These are phyloP conservation scores for Asobara japonica DNA, from an alignment of 1,140 invertebrate species.

Conservation along the genomic window DNA sequence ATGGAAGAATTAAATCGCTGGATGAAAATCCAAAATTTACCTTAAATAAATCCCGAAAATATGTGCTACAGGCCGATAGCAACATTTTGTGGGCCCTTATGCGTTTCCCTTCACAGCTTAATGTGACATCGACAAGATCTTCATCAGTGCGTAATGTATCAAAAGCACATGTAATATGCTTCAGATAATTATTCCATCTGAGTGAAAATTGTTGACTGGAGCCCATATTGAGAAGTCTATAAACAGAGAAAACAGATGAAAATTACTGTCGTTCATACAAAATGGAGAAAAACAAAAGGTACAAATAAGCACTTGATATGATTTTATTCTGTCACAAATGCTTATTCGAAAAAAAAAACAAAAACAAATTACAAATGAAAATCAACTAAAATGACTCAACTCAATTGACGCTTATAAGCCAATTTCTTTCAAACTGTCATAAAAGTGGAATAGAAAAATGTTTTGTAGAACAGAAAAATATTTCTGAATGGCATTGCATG, in stretches of 20 bases:
- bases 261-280: background rate
- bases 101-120: slow-evolving; percentile 84
- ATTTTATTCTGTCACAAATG: no score
- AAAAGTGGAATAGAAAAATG: no score
- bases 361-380: no score
- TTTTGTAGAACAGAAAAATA: no score
- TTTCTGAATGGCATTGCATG: no score
- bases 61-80: slow-evolving; percentile 84
- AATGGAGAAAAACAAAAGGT: background rate
- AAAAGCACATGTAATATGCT: slow-evolving; percentile 80
- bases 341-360: no score
- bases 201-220: slow-evolving; percentile 77
- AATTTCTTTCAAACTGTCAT: no score
- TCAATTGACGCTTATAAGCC: no score
- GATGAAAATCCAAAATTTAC: slow-evolving; percentile 47
- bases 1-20: background rate
- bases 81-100: slow-evolving; percentile 87
- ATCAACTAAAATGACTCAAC: no score
- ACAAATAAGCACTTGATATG: no score
- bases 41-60: slow-evolving; percentile 85
- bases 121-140: slow-evolving; percentile 86
- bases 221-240: slow-evolving; percentile 63
- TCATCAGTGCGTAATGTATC: slow-evolving; percentile 80
- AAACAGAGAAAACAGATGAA: slow-evolving; percentile 31
- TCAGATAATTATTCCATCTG: slow-evolving; percentile 81